A percentile compares a stretch with the other conserved stretches of the same genome.
These are phyloP conservation scores for Actenoides lindsayi DNA, from an alignment of 2,113 vertebrate species.

Conservation along the genomic window DNA sequence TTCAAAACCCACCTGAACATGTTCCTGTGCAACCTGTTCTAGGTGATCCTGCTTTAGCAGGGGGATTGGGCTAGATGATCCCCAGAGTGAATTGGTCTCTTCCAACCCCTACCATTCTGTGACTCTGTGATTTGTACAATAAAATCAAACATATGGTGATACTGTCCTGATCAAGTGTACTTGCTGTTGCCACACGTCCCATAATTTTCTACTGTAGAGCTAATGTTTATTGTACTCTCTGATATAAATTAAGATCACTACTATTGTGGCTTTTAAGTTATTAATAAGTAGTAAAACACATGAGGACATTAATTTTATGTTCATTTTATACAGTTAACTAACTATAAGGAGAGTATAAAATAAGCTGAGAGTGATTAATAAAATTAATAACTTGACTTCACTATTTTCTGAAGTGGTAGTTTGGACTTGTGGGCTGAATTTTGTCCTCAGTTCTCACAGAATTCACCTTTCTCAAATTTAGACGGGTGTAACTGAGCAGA, in stretches of 20 bases:
- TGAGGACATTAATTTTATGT: conserved; percentile 38
- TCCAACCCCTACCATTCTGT: too few relatives aligned
- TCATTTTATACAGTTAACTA: conserved; percentile 40
- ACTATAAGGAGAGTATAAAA: conserved; percentile 36
- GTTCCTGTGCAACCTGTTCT: too few relatives aligned
- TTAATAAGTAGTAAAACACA: conserved; percentile 23
- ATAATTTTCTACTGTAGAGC: neutral
- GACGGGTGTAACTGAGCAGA: neutral
- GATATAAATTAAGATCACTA: conserved; percentile 21
- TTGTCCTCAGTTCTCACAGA: neutral
- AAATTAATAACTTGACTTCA: conserved; percentile 17
- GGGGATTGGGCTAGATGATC: too few relatives aligned
- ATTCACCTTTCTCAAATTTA: neutral
- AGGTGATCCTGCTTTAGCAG: too few relatives aligned
- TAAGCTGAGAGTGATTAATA: conserved; percentile 44
- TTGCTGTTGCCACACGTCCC: neutral
- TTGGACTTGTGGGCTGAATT: neutral
- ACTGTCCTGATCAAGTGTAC: neutral
- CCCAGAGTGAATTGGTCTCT: too few relatives aligned
- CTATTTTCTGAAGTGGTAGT: conserved; percentile 35
- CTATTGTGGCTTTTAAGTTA: conserved; percentile 35
- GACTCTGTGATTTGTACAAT: neutral
- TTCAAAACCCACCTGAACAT: too few relatives aligned
- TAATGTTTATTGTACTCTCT: neutral
- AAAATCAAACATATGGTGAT: neutral